A percentile compares a stretch with the other conserved stretches of the same genome.
phyloP scores from a whole-genome alignment of 2,888 invertebrate genomes.

The Trichogramma evanescens region DNA sequence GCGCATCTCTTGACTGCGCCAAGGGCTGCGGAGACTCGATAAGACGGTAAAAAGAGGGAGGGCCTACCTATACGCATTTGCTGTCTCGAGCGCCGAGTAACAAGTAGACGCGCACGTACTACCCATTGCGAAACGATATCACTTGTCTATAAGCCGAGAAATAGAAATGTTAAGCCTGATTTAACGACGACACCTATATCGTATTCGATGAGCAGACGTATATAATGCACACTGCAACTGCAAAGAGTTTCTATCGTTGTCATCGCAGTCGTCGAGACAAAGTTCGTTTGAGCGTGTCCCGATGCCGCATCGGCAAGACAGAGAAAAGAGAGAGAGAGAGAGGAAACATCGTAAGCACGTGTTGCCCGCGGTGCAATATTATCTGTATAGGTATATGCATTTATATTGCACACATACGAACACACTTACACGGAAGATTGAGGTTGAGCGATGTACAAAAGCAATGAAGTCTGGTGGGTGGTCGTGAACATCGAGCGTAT shows the following conservation, averaged over 20 bases:
- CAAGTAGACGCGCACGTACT: too few relatives aligned
- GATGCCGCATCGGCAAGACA: neutral
- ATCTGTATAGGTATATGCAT: too few relatives aligned
- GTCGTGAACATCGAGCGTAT: constrained; percentile 2
- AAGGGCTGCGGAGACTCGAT: too few relatives aligned
- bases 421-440: neutral
- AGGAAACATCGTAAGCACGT: neutral
- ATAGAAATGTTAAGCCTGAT: constrained; percentile 23
- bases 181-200: constrained; percentile 21
- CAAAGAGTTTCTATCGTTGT: too few relatives aligned
- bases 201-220: constrained; percentile 15
- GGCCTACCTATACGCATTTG: too few relatives aligned
- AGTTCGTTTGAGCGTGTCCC: neutral
- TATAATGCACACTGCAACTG: too few relatives aligned
- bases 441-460: constrained; percentile 22
- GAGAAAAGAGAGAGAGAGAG: constrained; percentile 1
- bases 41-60: too few relatives aligned
- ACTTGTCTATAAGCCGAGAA: constrained; percentile 8
- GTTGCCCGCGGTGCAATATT: constrained; percentile 16
- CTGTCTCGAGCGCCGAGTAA: too few relatives aligned
- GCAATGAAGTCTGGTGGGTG: constrained; percentile 25
- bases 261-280: too few relatives aligned
- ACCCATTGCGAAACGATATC: neutral
- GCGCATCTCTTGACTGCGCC: too few relatives aligned
- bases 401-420: neutral